Percentiles rank a stretch among this genome's conserved stretches.
Conservation (phyloP, 1,140 invertebrate genomes). For the Acromyrmex heyeri region DNA sequence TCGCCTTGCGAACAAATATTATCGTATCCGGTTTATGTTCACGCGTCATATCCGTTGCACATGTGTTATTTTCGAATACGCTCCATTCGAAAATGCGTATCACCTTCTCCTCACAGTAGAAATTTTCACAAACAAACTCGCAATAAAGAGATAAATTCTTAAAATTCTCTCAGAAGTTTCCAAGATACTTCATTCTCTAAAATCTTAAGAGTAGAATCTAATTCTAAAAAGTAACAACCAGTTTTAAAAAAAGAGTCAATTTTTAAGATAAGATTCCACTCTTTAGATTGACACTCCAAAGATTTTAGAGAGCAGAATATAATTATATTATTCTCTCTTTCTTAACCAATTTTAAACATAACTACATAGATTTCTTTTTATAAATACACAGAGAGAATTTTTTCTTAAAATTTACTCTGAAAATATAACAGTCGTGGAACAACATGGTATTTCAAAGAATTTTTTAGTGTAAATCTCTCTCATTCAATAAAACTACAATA, state of each 20-base stretch:
- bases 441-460: too few species aligned
- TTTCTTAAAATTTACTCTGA: too few species aligned
- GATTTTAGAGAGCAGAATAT: not conserved
- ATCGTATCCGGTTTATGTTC: constrained; percentile 63
- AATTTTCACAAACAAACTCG: not conserved
- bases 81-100: not conserved
- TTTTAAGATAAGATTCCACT: too few species aligned
- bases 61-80: constrained; percentile 62
- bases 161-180: not conserved
- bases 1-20: constrained; percentile 70
- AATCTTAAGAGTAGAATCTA: too few species aligned
- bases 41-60: constrained; percentile 59
- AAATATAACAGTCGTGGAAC: too few species aligned
- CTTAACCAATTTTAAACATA: not conserved
- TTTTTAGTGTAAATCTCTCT: too few species aligned
- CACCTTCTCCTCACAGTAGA: not conserved
- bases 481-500: too few species aligned
- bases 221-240: too few species aligned
- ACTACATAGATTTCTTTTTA: not conserved
- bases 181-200: not conserved
- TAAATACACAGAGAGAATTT: not conserved
- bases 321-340: not conserved
- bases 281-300: too few species aligned
- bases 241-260: too few species aligned
- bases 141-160: not conserved